Evolutionary conservation across 2,797 vertebrate genomes (phyloP).

Genomic region (Botia almorhae): DNA sequence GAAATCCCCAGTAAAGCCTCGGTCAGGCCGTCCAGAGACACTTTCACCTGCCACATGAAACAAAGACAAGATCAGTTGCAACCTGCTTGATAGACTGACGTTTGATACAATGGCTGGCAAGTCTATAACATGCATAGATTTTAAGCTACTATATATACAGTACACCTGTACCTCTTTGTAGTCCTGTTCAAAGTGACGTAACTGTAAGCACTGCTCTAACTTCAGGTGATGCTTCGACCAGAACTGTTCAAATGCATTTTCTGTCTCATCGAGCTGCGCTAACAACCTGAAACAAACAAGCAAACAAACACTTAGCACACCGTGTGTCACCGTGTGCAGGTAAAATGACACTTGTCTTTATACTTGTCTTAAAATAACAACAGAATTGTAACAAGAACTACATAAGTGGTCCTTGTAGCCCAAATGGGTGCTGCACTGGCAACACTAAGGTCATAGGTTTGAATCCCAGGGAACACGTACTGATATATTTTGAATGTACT

Average conservation of each 20-base stretch:
- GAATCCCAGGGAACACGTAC: too few relatives aligned
- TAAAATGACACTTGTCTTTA: conserved; percentile 1
- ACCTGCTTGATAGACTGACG: not conserved
- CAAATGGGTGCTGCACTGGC: too few relatives aligned
- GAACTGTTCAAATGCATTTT: conserved; percentile 92
- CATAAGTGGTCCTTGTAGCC: too few relatives aligned
- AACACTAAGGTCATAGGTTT: too few relatives aligned
- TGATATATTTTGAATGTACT: too few relatives aligned
- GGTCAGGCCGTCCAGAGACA: conserved; percentile 81
- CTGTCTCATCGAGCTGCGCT: conserved; percentile 91
- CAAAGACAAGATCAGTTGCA: conserved; percentile 46
- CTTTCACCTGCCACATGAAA: conserved; percentile 80
- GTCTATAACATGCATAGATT: not conserved
- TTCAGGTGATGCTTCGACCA: conserved; percentile 92
- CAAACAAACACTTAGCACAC: conserved; percentile 19
- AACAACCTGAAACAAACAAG: conserved; percentile 81
- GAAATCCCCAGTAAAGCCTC: conserved; percentile 78
- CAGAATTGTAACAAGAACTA: conserved; percentile 12
- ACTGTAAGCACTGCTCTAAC: conserved; percentile 90
- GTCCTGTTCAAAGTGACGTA: conserved; percentile 91
- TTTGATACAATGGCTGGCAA: not conserved
- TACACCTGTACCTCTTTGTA: conserved; percentile 83
- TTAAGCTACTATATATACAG: not conserved
- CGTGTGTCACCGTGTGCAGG: not conserved
- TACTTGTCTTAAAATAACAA: conserved; percentile 15